These are phyloP conservation scores for Acrobasis suavella DNA, from an alignment of 2,888 invertebrate species.

Conservation along the genomic window DNA sequence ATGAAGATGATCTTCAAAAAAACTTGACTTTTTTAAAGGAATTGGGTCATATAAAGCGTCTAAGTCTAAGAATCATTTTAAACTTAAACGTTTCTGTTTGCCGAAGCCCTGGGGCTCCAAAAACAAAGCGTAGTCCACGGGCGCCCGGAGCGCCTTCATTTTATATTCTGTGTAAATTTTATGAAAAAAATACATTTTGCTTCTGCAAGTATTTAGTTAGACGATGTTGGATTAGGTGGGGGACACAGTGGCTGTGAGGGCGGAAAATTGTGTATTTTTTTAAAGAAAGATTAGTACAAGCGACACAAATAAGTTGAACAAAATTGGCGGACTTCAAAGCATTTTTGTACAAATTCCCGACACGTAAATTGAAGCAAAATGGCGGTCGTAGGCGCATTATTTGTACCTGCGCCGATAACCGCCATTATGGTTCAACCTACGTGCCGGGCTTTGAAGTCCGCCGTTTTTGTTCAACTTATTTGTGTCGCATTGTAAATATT, in stretches of 20 bases:
- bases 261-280: constrained; percentile 16
- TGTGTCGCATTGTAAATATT: too few relatives aligned
- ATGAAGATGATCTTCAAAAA: too few relatives aligned
- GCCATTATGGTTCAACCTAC: too few relatives aligned
- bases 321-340: too few relatives aligned
- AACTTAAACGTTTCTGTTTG: neutral
- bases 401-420: too few relatives aligned
- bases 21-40: neutral
- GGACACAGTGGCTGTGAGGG: constrained; percentile 26
- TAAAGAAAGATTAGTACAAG: too few relatives aligned
- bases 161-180: constrained; percentile 62
- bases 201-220: constrained; percentile 44
- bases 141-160: constrained; percentile 41
- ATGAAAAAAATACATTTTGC: constrained; percentile 60
- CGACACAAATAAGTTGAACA: too few relatives aligned
- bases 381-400: too few relatives aligned
- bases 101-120: neutral
- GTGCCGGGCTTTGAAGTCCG: too few relatives aligned
- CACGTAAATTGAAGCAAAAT: too few relatives aligned
- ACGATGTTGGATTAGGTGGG: constrained; percentile 32
- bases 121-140: constrained; percentile 10
- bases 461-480: too few relatives aligned
- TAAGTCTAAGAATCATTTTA: neutral
- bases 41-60: neutral
- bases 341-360: too few relatives aligned